Evolutionary conservation across 2,888 invertebrate species (phyloP), one percentile per base, ranked within the genome.

Genomic region (Callimorpha dominula): DNA sequence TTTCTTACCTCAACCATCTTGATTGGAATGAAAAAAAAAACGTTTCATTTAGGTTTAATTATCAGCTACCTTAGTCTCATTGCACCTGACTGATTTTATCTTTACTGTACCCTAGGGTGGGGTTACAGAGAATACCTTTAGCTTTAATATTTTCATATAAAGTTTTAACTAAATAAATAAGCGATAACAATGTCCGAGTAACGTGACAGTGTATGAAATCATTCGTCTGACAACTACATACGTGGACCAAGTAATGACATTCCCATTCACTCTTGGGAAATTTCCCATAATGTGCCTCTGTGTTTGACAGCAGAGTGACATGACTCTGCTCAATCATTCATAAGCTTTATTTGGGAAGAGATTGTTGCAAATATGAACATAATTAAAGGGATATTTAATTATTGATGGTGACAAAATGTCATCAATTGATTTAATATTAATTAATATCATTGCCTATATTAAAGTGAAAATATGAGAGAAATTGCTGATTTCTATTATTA

Each of bases 241-340:
- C 89, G 90, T 88, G 91, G 87, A 91, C 90, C 82, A 83, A 85
- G 89, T 94, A 95, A 95, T 93, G 94, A 92, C 91, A 93, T 94
- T 92, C 88, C 86, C 89, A 90, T 90, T 90, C 87, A 90, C 95
- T 93, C 94, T 84, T 85, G 95, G 95, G 95, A 94, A 95, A 95
- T 95, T 88, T 87, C 84, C 86, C 87, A 87, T 94, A 93, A 93
- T 92, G 93, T 88, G 87, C 85, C 80, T 77, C 84, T 81, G 81
- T 75, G 75, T 79, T 83, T 85, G 85, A 83, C 83, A 84, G 88
- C 84, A 78, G 88, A 88, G 84, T 87, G 87, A 85, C 87, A 81
- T 82, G 83, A 85, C 81, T 85, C 83, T 78, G 83, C 84, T 90
- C 85, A 89, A 89, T 91, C 86, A 91, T 90, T 88, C 86, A 86